Evolutionary conservation across 2,888 invertebrate species (phyloP).

Genomic region (Mechanitis mazaeus): DNA sequence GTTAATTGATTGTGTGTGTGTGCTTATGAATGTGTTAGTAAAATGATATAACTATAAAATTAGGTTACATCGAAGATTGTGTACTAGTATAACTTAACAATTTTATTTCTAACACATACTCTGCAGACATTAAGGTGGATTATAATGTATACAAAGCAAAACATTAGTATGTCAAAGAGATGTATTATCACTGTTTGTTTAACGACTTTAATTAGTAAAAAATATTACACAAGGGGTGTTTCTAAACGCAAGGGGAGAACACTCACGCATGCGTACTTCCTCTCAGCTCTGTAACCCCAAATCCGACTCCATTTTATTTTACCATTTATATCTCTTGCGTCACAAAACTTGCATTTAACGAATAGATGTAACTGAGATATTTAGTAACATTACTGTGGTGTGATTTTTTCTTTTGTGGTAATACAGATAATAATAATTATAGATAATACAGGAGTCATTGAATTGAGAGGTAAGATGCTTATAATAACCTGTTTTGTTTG

Average conservation of each 20-base stretch:
- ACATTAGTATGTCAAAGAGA: no score
- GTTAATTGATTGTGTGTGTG: no score
- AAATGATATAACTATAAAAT: no score
- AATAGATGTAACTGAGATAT: conserved; percentile 19
- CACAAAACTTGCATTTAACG: conserved; percentile 32
- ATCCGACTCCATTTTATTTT: conserved; percentile 65
- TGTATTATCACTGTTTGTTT: conserved; percentile 1
- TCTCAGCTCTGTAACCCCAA: conserved; percentile 50
- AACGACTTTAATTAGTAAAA: neutral
- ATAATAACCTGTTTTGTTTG: neutral
- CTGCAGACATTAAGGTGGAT: no score
- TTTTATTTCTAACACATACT: no score
- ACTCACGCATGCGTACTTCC: conserved; percentile 52
- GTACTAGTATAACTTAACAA: no score
- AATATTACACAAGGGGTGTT: conserved; percentile 26
- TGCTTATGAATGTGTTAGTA: no score
- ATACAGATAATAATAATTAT: neutral
- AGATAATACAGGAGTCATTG: neutral
- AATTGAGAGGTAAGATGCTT: conserved; percentile 2
- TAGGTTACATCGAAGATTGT: no score
- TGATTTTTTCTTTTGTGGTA: conserved; percentile 23
- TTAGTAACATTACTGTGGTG: conserved; percentile 19
- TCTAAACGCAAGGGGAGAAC: conserved; percentile 48
- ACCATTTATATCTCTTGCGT: conserved; percentile 41
- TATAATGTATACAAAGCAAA: no score